Percentiles rank a stretch among this genome's conserved stretches.
These are phyloP conservation scores for Oncorhynchus gorbuscha DNA, from an alignment of 2,113 vertebrate genomes.

Conservation along the genomic window DNA sequence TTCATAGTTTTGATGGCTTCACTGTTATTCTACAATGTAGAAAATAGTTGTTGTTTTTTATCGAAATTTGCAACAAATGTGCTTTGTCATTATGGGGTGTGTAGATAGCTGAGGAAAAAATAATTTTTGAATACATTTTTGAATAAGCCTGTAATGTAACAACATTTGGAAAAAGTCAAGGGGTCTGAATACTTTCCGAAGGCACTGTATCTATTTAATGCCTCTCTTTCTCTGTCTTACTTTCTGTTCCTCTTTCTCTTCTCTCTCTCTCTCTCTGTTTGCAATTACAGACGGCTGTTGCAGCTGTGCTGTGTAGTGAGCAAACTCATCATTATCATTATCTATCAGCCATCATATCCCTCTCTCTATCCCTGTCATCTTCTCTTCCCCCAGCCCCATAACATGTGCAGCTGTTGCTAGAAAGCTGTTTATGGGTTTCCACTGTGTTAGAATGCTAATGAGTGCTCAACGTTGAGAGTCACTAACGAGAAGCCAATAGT, in stretches of 20 bases:
- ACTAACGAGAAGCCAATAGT: slow-evolving; percentile 18
- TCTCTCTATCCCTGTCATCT: not conserved
- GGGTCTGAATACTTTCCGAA: too few species aligned
- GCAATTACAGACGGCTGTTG: not conserved
- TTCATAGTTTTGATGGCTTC: too few species aligned
- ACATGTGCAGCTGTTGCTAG: not conserved
- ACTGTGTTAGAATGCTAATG: slow-evolving; percentile 11
- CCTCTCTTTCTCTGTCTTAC: not conserved
- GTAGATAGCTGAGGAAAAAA: too few species aligned
- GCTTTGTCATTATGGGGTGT: too few species aligned
- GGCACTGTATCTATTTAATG: not conserved
- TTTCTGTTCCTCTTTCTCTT: not conserved
- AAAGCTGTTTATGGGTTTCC: not conserved
- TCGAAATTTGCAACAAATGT: too few species aligned
- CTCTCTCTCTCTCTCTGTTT: not conserved
- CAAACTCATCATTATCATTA: not conserved
- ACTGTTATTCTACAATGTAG: too few species aligned
- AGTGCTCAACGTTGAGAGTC: not conserved
- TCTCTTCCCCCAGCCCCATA: not conserved
- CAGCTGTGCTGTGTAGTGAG: too few species aligned
- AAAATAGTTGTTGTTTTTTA: too few species aligned
- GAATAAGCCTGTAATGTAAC: too few species aligned
- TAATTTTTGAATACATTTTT: too few species aligned
- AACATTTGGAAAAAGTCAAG: too few species aligned
- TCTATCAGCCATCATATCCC: not conserved